These are phyloP conservation scores for Pristionchus exspectatus DNA, from an alignment of 2,888 invertebrate genomes.

Conservation along the genomic window DNA sequence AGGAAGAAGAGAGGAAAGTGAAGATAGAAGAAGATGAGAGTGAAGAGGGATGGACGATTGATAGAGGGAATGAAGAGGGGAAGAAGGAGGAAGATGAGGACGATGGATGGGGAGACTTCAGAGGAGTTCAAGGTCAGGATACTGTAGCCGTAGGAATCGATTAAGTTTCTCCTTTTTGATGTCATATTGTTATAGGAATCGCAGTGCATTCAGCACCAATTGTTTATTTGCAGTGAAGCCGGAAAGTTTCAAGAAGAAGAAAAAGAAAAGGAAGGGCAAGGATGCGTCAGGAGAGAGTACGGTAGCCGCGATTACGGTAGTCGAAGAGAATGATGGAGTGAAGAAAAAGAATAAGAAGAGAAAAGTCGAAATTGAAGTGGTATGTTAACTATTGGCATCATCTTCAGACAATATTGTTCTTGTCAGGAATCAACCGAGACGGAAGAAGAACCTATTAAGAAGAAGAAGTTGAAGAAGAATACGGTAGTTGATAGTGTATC, in stretches of 20 bases:
- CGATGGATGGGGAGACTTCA: constrained; percentile 35
- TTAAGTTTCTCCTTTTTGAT: not conserved
- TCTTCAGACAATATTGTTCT: not conserved
- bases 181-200: not conserved
- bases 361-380: not conserved
- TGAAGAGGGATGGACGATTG: constrained; percentile 13
- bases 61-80: not conserved
- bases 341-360: constrained; percentile 6
- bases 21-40: constrained; percentile 1
- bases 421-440: not conserved
- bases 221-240: not conserved
- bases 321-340: not conserved
- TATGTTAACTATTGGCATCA: not conserved
- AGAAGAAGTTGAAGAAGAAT: constrained; percentile 2
- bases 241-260: constrained; percentile 10
- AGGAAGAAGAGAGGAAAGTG: not conserved
- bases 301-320: not conserved
- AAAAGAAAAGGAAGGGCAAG: not conserved
- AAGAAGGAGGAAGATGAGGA: not conserved
- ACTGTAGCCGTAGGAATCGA: not conserved
- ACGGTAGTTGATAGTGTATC: constrained; percentile 20
- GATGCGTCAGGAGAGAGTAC: not conserved
- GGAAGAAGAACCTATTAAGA: not conserved
- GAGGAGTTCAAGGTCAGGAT: not conserved
- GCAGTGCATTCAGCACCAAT: too few species aligned